A percentile compares a stretch with the other conserved stretches of the same genome.
phyloP scores from a whole-genome alignment of 2,113 vertebrate genomes.

The Takifugu flavidus region DNA sequence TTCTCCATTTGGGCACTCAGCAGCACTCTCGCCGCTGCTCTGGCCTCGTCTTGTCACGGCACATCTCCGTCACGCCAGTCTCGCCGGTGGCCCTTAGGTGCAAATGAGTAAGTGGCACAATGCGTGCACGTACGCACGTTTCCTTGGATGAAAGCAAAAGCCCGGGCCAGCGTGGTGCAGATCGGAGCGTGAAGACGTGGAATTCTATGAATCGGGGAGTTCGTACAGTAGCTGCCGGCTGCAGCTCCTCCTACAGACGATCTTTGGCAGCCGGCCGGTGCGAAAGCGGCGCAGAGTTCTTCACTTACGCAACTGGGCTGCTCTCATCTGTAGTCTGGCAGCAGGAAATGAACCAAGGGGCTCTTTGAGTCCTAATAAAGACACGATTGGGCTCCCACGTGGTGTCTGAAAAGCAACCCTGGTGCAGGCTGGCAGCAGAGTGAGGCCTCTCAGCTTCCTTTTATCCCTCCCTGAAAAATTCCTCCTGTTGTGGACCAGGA shows the following conservation, averaged over 20 bases:
- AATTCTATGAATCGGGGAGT: slow-evolving; percentile 41
- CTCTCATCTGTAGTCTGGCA: slow-evolving; percentile 62
- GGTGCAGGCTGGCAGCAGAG: slow-evolving; percentile 22
- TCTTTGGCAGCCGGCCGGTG: slow-evolving; percentile 22
- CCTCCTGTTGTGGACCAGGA: slow-evolving; percentile 48
- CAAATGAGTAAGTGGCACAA: slow-evolving; percentile 25
- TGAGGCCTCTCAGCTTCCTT: slow-evolving; percentile 33
- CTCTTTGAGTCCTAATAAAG: slow-evolving; percentile 48
- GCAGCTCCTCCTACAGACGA: slow-evolving; percentile 32
- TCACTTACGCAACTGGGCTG: slow-evolving; percentile 52
- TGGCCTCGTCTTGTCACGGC: slow-evolving; percentile 37
- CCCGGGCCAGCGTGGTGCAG: not conserved
- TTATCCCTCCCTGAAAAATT: slow-evolving; percentile 51
- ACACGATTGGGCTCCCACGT: slow-evolving; percentile 29
- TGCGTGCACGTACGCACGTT: slow-evolving; percentile 7
- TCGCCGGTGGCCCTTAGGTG: slow-evolving; percentile 32
- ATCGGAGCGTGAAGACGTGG: not conserved
- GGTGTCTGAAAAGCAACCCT: slow-evolving; percentile 52
- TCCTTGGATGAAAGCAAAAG: not conserved
- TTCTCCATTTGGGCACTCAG: slow-evolving; percentile 58
- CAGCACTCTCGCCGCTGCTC: slow-evolving; percentile 18
- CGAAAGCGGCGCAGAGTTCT: slow-evolving; percentile 57
- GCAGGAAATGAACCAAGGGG: slow-evolving; percentile 22
- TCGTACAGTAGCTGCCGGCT: slow-evolving; percentile 20
- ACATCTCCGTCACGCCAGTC: slow-evolving; percentile 34